A percentile compares a stretch with the other conserved stretches of the same genome.
These are phyloP conservation scores for Physella acuta DNA, from an alignment of 1,140 invertebrate genomes.

Conservation along the genomic window DNA sequence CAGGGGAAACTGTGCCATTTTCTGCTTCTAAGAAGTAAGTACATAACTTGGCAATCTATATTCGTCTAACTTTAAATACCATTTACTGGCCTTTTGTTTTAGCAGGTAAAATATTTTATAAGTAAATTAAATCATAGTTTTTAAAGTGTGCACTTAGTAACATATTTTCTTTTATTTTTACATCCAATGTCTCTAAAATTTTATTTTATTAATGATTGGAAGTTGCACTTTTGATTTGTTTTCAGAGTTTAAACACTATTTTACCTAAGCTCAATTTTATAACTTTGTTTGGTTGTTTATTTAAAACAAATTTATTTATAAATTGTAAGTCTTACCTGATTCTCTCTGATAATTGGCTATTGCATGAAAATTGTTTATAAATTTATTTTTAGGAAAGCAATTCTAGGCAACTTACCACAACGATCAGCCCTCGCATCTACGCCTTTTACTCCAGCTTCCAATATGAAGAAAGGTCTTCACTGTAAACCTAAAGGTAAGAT, in stretches of 20 bases:
- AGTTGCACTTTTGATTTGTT: no score
- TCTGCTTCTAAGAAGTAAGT: constrained; percentile 55
- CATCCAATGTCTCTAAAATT: neutral
- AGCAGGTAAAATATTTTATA: neutral
- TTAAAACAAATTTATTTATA: no score
- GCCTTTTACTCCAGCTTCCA: constrained; percentile 49
- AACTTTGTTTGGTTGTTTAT: no score
- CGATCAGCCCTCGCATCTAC: constrained; percentile 44
- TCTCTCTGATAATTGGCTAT: neutral
- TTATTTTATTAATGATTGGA: neutral
- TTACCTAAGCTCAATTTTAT: no score
- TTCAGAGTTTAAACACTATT: no score
- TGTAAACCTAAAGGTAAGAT: neutral
- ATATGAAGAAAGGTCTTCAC: constrained; percentile 17
- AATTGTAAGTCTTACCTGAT: neutral
- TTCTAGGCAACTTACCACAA: constrained; percentile 51
- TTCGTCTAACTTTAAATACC: no score
- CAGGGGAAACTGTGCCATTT: constrained; percentile 45
- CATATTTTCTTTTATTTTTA: neutral
- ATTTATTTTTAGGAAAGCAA: constrained; percentile 48
- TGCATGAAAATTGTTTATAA: constrained; percentile 8
- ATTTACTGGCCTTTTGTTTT: no score
- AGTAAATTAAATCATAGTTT: neutral
- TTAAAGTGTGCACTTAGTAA: neutral
- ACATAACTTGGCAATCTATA: neutral